Conservation (phyloP, 2,888 invertebrate species). For the Cerastis leucographa region DNA sequence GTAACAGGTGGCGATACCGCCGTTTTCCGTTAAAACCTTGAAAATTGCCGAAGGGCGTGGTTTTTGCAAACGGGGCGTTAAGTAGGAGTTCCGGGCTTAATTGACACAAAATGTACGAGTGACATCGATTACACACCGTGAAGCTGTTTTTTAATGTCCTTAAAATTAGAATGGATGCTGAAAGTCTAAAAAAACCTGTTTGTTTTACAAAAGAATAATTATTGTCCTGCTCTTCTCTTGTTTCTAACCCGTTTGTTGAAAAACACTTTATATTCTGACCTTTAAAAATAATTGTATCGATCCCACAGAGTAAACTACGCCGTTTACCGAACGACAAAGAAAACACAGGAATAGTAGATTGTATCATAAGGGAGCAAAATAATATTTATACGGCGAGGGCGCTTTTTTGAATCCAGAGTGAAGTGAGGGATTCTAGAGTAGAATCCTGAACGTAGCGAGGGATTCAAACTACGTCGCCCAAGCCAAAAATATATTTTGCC, state of each 20-base stretch:
- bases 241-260: background rate
- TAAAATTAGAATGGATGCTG: background rate
- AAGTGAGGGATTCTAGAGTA: too few species aligned
- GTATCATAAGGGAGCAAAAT: too few species aligned
- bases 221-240: background rate
- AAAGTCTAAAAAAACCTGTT: background rate
- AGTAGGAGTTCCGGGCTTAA: background rate
- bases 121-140: background rate
- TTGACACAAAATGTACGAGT: background rate
- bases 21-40: background rate
- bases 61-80: background rate
- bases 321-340: conserved; percentile 13
- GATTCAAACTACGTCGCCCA: too few species aligned
- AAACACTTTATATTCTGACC: background rate
- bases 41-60: background rate
- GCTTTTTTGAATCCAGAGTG: too few species aligned
- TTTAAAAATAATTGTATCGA: conserved; percentile 23
- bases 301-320: background rate
- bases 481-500: too few species aligned
- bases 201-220: background rate
- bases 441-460: too few species aligned
- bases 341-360: too few species aligned
- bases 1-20: conserved; percentile 64
- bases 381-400: too few species aligned
- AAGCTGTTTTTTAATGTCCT: background rate